Evolutionary conservation across 37 sponge, comb jelly and placozoan species (phyloP), one percentile per base, ranked within the genome.

Genomic region (Eunapius fragilis): DNA sequence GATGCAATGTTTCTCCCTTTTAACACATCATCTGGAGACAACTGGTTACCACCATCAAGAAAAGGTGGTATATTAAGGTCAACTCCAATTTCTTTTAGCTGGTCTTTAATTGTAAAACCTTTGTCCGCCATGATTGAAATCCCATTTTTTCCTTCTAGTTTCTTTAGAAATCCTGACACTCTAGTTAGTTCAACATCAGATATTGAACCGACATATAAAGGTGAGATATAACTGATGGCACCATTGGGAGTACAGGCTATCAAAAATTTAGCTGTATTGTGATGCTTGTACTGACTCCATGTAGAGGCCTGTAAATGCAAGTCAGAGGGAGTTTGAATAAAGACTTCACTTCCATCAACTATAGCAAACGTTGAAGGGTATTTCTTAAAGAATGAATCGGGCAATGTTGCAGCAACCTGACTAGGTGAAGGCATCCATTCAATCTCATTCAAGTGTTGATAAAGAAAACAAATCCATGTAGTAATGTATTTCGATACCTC

Each of bases 21-120:
- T n/a, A 25, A 0, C 1, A 85, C 68, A 31, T 90, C 91, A 47
- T 24, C 41, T 50, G 68, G 67, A 27, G 71, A 25, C 2, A 90
- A 48, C 50, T 86, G 86, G 11, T 25, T 12, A 9, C 71, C 12
- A 33, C 75, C 76, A 25, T 73, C 77, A 3, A 80, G 30, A 28
- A 81, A 79, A 14, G 91, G 86, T n/a, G 91, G 91, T 7, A 85
- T 90, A 50, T 86, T 85, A 0, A 90, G 33, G n/a, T 68, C 80
- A 7, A 86, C 67, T 9, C 79, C 79, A 5, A 80, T 17, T 23
- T 45, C 77, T 0, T 75, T 68, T 47, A 90, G 67, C 70, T 45
- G 41, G 28, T 90, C 91, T 70, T 81, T 67, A 31, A 85, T 80
- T 0, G 86, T 85, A 31, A 89, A 89, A 2, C 90, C 90, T 32